A percentile compares a stretch with the other conserved stretches of the same genome.
Conservation (phyloP, 2,888 invertebrate genomes). For the Rhabditoides inermis region DNA sequence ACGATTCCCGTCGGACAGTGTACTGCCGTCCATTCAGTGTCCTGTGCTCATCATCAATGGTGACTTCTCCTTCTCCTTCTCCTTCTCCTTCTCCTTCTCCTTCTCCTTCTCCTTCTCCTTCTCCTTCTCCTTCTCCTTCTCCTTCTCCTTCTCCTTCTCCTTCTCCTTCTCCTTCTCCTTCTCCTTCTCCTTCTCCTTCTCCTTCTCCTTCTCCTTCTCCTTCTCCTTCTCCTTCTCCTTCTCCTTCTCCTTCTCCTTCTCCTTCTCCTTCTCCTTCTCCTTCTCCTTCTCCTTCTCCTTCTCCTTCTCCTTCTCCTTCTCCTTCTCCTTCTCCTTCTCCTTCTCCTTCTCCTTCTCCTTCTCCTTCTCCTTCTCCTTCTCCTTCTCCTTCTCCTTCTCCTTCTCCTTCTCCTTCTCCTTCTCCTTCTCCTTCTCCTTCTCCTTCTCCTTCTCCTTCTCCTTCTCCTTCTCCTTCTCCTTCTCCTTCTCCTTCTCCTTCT, state of each 20-base stretch:
- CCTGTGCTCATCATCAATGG: constrained; percentile 44
- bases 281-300: not conserved
- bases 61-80: too few relatives aligned
- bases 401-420: constrained; percentile 9
- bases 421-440: constrained; percentile 12
- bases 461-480: constrained; percentile 3
- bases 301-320: not conserved
- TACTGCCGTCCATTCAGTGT: constrained; percentile 32
- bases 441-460: constrained; percentile 6
- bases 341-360: constrained; percentile 7
- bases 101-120: not conserved
- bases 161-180: not conserved
- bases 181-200: not conserved
- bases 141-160: not conserved
- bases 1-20: constrained; percentile 42
- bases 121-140: not conserved
- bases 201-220: not conserved
- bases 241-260: not conserved
- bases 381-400: constrained; percentile 1
- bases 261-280: not conserved
- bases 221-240: not conserved
- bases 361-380: not conserved
- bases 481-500: constrained; percentile 3
- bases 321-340: not conserved
- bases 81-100: not conserved